Evolutionary conservation across 2,888 invertebrate species (phyloP).

Genomic region (Dynastes tityus): DNA sequence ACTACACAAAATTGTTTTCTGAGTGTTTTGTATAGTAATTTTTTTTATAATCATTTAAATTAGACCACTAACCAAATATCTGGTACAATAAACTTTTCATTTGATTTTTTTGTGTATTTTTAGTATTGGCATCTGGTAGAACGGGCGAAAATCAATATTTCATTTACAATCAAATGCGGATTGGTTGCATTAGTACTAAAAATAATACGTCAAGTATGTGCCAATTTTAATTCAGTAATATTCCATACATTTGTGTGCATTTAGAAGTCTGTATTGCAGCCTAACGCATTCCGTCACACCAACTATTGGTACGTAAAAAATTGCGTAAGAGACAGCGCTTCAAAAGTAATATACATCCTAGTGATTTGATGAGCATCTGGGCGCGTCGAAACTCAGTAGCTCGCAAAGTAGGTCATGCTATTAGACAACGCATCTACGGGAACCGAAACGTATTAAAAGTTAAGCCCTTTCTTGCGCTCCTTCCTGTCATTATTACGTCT

Average conservation of each 20-base stretch:
- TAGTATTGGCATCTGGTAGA: too few relatives aligned
- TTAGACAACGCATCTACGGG: slow-evolving; percentile 25
- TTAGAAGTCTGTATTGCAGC: neutral
- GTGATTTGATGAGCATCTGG: slow-evolving; percentile 33
- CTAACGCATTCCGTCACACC: neutral
- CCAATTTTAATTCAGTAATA: neutral
- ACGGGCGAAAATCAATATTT: too few relatives aligned
- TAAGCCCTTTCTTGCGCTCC: slow-evolving; percentile 20
- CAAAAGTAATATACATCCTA: slow-evolving; percentile 9
- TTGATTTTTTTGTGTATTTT: too few relatives aligned
- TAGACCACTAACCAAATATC: too few relatives aligned
- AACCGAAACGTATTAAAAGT: slow-evolving; percentile 34
- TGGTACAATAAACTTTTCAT: too few relatives aligned
- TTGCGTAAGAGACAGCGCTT: neutral
- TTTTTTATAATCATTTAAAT: too few relatives aligned
- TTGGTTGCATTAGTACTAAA: slow-evolving; percentile 6
- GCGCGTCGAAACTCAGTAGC: slow-evolving; percentile 14
- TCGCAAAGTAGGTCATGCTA: slow-evolving; percentile 35
- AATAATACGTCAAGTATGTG: neutral
- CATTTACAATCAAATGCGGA: neutral
- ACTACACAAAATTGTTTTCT: too few relatives aligned
- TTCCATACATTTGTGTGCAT: neutral
- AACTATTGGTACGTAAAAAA: neutral
- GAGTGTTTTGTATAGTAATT: too few relatives aligned
- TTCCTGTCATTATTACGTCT: slow-evolving; percentile 40